phyloP scores from a whole-genome alignment of 1,140 invertebrate genomes.

The Galleria mellonella region DNA sequence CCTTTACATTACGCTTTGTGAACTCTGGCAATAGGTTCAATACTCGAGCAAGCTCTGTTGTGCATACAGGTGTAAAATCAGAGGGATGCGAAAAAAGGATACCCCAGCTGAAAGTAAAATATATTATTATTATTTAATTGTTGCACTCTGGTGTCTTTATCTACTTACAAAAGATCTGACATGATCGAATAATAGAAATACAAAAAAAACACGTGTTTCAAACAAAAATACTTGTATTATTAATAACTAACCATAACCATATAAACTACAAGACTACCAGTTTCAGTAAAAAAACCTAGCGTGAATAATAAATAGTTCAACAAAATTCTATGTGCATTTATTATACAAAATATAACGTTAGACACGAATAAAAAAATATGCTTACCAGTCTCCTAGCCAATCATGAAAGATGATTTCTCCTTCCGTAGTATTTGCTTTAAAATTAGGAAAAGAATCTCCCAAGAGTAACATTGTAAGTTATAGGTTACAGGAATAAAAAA shows the following conservation, averaged over 20 bases:
- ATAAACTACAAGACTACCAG: no score
- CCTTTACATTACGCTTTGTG: constrained; percentile 87
- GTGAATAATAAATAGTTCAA: no score
- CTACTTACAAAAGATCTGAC: no score
- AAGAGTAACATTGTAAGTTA: constrained; percentile 38
- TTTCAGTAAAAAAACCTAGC: no score
- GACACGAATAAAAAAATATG: constrained; percentile 4
- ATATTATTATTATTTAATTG: no score
- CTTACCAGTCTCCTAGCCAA: constrained; percentile 60
- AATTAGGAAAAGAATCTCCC: constrained; percentile 59
- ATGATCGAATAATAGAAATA: no score
- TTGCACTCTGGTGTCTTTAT: no score
- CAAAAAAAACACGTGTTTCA: no score
- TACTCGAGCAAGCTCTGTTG: constrained; percentile 92
- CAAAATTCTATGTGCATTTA: no score
- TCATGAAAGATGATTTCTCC: constrained; percentile 53
- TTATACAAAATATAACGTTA: not conserved
- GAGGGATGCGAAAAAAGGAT: constrained; percentile 97
- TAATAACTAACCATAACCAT: no score
- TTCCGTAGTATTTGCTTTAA: constrained; percentile 46
- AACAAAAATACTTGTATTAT: no score
- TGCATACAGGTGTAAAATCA: constrained; percentile 98
- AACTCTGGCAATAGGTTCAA: constrained; percentile 88
- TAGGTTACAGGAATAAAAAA: not conserved
- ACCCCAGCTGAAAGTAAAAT: constrained; percentile 89